Percentiles rank a stretch among this genome's conserved stretches.
These are phyloP conservation scores for roundworm (Caenorhabditis elegans) DNA, from an alignment of 1,140 invertebrate genomes.

Conservation along the genomic window DNA sequence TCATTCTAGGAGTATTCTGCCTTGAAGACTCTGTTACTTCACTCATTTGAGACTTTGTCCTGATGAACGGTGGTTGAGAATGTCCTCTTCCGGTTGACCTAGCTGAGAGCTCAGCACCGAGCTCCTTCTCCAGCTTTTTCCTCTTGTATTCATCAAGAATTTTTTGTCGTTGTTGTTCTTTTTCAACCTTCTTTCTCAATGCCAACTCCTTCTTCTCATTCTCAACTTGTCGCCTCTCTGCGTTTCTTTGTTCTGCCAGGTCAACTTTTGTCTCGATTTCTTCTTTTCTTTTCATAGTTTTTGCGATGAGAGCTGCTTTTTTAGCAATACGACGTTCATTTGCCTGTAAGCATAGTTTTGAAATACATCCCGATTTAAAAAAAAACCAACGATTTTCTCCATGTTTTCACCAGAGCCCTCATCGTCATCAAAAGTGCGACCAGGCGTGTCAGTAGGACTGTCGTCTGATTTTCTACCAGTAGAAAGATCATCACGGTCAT, in stretches of 20 bases:
- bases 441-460: neutral
- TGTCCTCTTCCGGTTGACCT: constrained; percentile 58
- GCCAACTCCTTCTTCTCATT: constrained; percentile 88
- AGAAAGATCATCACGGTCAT: neutral
- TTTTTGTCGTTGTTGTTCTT: constrained; percentile 60
- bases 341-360: neutral
- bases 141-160: constrained; percentile 65
- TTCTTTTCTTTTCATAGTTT: constrained; percentile 76
- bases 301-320: constrained; percentile 65
- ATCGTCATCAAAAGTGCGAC: neutral
- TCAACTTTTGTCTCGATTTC: constrained; percentile 79
- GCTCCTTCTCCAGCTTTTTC: constrained; percentile 63
- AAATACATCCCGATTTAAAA: neutral
- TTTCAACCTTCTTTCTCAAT: constrained; percentile 80
- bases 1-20: constrained; percentile 6
- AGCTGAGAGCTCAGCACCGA: constrained; percentile 45
- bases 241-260: constrained; percentile 80
- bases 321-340: constrained; percentile 60
- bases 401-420: constrained; percentile 22
- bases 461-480: constrained; percentile 6
- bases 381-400: constrained; percentile 35
- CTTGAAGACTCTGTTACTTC: neutral
- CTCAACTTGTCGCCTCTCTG: constrained; percentile 82
- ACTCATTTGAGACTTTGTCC: constrained; percentile 65
- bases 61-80: constrained; percentile 61